These are phyloP conservation scores for Tetranychus piercei DNA, from an alignment of 2,888 invertebrate species.

Conservation along the genomic window DNA sequence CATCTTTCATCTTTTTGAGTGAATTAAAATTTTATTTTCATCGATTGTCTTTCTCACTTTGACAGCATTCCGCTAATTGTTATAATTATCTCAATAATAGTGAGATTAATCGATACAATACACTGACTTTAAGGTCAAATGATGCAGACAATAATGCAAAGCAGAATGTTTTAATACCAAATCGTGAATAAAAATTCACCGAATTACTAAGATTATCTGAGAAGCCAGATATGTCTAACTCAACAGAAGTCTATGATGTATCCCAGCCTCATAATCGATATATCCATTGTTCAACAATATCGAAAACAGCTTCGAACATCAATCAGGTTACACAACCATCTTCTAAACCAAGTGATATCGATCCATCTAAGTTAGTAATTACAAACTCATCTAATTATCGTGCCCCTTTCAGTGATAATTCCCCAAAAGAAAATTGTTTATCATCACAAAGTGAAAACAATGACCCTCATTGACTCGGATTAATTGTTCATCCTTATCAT, in stretches of 20 bases:
- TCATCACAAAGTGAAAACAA: background rate
- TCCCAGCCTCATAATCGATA: background rate
- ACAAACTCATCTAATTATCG: background rate
- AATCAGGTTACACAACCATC: background rate
- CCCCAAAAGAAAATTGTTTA: too few relatives aligned
- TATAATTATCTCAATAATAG: background rate
- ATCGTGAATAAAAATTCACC: background rate
- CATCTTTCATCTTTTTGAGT: background rate
- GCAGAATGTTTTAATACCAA: background rate
- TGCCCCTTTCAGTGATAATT: too few relatives aligned
- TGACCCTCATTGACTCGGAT: background rate
- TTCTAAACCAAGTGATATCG: background rate
- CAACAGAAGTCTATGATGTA: background rate
- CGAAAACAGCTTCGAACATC: too few relatives aligned
- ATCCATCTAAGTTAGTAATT: background rate
- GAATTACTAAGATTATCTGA: background rate
- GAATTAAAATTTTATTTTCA: background rate
- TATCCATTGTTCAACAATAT: background rate
- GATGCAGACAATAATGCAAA: background rate
- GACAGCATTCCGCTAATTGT: too few relatives aligned
- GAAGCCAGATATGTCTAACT: background rate
- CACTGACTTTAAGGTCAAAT: background rate
- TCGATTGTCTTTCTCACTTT: background rate
- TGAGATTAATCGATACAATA: background rate
- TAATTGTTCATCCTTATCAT: background rate